Base-by-base conservation (phyloP, 2,888 invertebrate species). In the Tetramorium bicarinatum region DNA sequence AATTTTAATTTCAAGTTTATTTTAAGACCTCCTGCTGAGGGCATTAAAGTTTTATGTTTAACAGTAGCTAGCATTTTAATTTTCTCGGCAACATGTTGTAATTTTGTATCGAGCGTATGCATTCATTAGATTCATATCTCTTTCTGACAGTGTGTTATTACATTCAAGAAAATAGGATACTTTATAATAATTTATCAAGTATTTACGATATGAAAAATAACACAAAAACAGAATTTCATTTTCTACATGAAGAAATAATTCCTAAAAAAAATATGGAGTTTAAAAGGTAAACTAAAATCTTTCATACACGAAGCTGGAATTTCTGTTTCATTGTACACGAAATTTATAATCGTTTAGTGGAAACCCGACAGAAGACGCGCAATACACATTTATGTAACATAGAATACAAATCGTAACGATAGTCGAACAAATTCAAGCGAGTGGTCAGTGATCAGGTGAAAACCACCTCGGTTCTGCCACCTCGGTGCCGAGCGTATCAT, bases 391-490 rank as follows among this genome's bases (percentile, higher is more conserved):
- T 49, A 47, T 25, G 34, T 72, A 61, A 56, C 54, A 52, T 49
- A 41, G 38, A 59, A 34, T 86, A 88, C 84, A 89, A 89, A 88
- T 87, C 61, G 87, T 85, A 86, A 85, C 84, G 87, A 88, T 83
- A 85, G 84, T 56, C 81, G 84, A 87, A 86, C 89, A 87, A 90
- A 89, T 88, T 86, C 84, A 85, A 83, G 59, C 69, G 69, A 89
- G 76, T 76, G 79, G 38, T 75, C 56, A 85, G 77, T 85, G 87
- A 90, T 89, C 90, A 85, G 90, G 88, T 90, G 90, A 85, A 90
- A 90, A 90, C 83, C 82, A 80, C 61, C 82, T 54, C 52, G 52
- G 9, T 88, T 87, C 89, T 87, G 90, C 86, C 90, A 89, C 85
- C 85, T 87, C 67, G 64, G 74, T 34, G 69, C 82, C 62, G 72